Percentiles rank a stretch among this genome's conserved stretches.
Conservation (phyloP, 2,888 invertebrate species). For the Lomographa bimaculata region DNA sequence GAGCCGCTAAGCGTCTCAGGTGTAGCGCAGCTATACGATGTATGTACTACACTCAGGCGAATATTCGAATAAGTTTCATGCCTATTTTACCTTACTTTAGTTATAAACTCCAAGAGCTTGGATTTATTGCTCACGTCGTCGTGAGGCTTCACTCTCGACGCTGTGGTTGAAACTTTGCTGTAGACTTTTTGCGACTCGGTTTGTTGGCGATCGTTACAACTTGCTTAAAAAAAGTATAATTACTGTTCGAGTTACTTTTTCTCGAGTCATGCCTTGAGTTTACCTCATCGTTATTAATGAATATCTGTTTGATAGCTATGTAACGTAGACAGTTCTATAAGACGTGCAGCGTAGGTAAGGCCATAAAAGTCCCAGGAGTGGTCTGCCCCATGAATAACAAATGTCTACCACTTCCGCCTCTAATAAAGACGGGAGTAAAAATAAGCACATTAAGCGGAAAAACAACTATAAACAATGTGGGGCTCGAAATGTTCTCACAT, state of each 20-base stretch:
- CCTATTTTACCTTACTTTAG: slow-evolving; percentile 53
- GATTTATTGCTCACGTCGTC: slow-evolving; percentile 51
- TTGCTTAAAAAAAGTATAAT: slow-evolving; percentile 25
- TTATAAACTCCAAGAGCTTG: slow-evolving; percentile 48
- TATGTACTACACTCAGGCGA: slow-evolving; percentile 64
- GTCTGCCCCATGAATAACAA: slow-evolving; percentile 30
- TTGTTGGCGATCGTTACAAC: slow-evolving; percentile 26
- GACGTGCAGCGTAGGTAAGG: slow-evolving; percentile 24
- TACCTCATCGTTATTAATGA: slow-evolving; percentile 1
- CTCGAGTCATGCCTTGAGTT: slow-evolving; percentile 6
- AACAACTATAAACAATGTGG: slow-evolving; percentile 58
- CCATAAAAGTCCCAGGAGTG: slow-evolving; percentile 27
- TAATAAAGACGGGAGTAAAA: slow-evolving; percentile 37
- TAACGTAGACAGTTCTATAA: no score
- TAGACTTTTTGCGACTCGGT: slow-evolving; percentile 28
- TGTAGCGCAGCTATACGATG: slow-evolving; percentile 68
- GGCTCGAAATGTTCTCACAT: slow-evolving; percentile 45
- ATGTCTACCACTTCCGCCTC: slow-evolving; percentile 31
- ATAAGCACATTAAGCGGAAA: slow-evolving; percentile 48
- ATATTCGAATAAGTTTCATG: slow-evolving; percentile 63
- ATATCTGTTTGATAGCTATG: slow-evolving; percentile 5
- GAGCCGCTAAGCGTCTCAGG: slow-evolving; percentile 60
- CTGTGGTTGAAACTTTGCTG: slow-evolving; percentile 47
- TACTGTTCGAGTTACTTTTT: slow-evolving; percentile 27
- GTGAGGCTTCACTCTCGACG: slow-evolving; percentile 38